Conservation (phyloP, 2,113 vertebrate genomes). For the Osmerus eperlanus region DNA sequence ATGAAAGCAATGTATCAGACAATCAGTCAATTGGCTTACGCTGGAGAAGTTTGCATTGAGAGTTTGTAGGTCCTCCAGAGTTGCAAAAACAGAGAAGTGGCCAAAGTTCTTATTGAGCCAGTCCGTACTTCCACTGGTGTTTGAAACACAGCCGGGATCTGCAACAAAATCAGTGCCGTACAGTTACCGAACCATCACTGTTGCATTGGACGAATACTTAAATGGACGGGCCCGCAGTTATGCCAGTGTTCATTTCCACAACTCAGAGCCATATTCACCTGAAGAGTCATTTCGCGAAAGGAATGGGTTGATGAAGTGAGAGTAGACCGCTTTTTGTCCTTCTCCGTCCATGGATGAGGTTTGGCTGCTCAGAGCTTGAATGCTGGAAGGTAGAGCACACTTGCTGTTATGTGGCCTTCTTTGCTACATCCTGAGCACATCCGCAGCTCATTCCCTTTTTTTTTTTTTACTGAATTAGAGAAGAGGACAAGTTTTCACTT, state of each 20-base stretch:
- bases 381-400: conserved; percentile 29
- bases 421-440: neutral
- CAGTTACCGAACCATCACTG: too few relatives aligned
- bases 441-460: neutral
- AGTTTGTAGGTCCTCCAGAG: conserved; percentile 30
- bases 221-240: neutral
- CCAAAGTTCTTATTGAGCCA: conserved; percentile 53
- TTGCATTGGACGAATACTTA: neutral
- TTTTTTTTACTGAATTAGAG: neutral
- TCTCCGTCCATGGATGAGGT: conserved; percentile 29
- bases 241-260: neutral
- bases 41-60: conserved; percentile 51
- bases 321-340: conserved; percentile 30
- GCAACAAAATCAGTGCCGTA: conserved; percentile 3
- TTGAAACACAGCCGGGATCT: conserved; percentile 50
- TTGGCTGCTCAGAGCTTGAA: conserved; percentile 39
- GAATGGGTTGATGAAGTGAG: conserved; percentile 51
- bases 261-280: conserved; percentile 33
- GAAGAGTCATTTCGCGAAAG: conserved; percentile 35
- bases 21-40: conserved; percentile 35
- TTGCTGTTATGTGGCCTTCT: neutral
- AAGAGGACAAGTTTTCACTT: conserved; percentile 23
- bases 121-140: neutral
- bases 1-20: too few relatives aligned
- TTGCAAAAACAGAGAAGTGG: conserved; percentile 35